Percentiles rank a stretch among this genome's conserved stretches.
These are phyloP conservation scores for Eulemur albifrons DNA, from an alignment of 2,797 vertebrate genomes.

Conservation along the genomic window DNA sequence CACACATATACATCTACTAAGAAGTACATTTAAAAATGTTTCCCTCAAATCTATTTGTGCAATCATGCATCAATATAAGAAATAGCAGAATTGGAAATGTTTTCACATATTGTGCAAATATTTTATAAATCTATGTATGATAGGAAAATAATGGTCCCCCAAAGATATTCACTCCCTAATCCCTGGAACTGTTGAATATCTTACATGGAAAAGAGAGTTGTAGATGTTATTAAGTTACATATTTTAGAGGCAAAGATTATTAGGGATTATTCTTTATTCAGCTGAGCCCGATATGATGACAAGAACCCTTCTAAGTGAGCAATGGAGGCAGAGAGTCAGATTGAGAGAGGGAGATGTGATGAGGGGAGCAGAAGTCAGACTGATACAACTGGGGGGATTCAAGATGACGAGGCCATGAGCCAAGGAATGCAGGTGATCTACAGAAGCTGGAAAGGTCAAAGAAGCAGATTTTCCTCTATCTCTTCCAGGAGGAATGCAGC, in stretches of 20 bases:
- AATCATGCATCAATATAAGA: background rate
- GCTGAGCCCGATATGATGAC: too few relatives aligned
- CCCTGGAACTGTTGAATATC: background rate
- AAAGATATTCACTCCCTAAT: background rate
- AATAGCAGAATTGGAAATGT: background rate
- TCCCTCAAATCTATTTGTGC: background rate
- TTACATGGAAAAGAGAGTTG: background rate
- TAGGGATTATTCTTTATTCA: background rate
- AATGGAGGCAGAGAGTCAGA: background rate
- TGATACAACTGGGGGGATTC: background rate
- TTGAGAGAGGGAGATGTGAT: background rate
- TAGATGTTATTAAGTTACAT: background rate
- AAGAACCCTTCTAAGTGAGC: background rate
- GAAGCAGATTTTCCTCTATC: background rate
- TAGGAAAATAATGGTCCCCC: background rate
- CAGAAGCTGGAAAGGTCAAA: background rate
- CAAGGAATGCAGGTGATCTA: background rate
- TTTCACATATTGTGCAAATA: background rate
- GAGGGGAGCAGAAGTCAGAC: background rate
- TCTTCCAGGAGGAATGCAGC: fast-evolving
- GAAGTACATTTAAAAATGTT: background rate
- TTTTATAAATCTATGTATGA: background rate
- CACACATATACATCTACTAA: background rate
- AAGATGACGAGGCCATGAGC: background rate
- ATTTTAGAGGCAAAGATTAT: background rate